phyloP scores from a whole-genome alignment of 2,888 invertebrate genomes.

The Quadroppia sp. region DNA sequence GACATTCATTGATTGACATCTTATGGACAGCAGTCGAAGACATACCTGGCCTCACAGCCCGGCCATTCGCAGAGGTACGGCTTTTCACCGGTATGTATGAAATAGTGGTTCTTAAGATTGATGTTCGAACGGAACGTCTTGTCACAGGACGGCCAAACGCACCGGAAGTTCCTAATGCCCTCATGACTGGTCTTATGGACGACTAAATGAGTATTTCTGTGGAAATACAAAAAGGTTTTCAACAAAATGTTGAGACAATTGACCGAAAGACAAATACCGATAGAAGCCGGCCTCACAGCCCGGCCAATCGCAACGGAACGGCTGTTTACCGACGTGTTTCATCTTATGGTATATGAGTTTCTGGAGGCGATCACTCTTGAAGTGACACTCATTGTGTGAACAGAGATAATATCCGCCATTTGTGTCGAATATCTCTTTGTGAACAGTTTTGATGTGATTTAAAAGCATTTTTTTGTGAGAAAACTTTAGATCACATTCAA shows the following conservation, averaged over 20 bases:
- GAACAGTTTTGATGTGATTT: background rate
- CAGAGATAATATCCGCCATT: background rate
- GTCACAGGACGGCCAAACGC: conserved; percentile 2
- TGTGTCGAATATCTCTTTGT: background rate
- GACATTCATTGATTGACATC: background rate
- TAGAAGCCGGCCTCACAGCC: conserved; percentile 26
- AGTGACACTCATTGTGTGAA: background rate
- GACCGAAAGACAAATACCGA: background rate
- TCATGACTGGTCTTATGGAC: conserved; percentile 21
- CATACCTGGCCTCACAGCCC: conserved; percentile 15
- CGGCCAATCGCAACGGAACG: conserved; percentile 13
- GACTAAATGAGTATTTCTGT: conserved; percentile 5
- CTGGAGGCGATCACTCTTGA: background rate
- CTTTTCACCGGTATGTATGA: conserved; percentile 1
- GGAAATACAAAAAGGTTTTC: background rate
- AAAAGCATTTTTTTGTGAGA: background rate
- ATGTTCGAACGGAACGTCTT: background rate
- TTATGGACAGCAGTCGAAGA: background rate
- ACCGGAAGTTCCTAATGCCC: background rate
- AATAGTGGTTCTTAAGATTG: conserved; percentile 3
- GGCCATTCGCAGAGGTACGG: conserved; percentile 14
- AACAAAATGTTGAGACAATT: background rate
- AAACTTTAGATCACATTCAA: conserved; percentile 4
- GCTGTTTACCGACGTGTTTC: background rate
- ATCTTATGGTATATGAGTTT: conserved; percentile 4